phyloP scores from a whole-genome alignment of 2,113 vertebrate genomes.

The Boulengeromyrus knoepffleri region DNA sequence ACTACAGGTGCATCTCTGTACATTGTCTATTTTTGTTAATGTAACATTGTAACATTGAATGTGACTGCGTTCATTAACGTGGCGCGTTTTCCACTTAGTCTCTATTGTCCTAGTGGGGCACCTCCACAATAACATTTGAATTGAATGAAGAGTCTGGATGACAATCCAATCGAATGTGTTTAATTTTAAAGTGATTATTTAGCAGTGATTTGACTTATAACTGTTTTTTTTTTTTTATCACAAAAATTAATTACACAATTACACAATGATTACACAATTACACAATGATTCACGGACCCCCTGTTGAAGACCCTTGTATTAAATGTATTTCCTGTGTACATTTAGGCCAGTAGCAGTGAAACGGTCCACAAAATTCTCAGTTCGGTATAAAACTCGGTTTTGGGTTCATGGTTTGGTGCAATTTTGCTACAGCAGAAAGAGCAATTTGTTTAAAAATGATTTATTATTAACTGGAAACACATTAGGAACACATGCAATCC shows the following conservation, averaged over 20 bases:
- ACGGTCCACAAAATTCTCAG: background rate
- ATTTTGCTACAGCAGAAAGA: background rate
- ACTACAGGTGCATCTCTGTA: background rate
- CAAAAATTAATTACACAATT: too few relatives aligned
- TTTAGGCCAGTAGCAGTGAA: background rate
- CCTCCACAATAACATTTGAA: background rate
- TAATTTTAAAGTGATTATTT: background rate
- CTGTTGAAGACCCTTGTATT: background rate
- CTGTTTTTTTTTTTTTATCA: background rate
- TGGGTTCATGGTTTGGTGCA: background rate
- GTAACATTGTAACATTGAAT: background rate
- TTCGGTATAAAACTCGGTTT: background rate
- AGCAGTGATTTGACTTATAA: background rate
- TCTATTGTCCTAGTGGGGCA: background rate
- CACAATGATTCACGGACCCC: background rate
- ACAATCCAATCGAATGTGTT: background rate
- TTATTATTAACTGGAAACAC: background rate
- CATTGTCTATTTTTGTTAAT: background rate
- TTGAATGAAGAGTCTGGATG: background rate
- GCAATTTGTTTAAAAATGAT: background rate
- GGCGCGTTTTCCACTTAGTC: background rate
- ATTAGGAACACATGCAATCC: background rate
- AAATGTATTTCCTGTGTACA: background rate
- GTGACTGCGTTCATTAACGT: background rate
- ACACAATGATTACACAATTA: too few relatives aligned